Percentiles rank a stretch among this genome's conserved stretches.
phyloP scores from a whole-genome alignment of 2,888 invertebrate genomes.

The Pemphredon lugubris region DNA sequence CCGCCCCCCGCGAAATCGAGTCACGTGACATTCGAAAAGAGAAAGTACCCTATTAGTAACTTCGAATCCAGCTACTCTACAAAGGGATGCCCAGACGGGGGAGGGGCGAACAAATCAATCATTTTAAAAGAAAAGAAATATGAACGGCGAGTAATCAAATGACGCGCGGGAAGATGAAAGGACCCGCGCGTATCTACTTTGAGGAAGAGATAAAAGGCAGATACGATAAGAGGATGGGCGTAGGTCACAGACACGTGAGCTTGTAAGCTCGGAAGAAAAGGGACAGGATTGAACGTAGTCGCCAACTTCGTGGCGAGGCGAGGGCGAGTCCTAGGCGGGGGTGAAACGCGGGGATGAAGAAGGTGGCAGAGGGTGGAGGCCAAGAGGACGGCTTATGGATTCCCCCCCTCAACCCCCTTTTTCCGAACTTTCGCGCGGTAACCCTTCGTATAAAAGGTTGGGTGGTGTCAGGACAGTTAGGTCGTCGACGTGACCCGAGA shows the following conservation, averaged over 20 bases:
- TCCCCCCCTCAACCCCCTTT: conserved; percentile 42
- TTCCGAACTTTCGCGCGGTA: conserved; percentile 69
- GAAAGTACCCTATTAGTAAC: too few species aligned
- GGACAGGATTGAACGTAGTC: conserved; percentile 44
- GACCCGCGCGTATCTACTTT: conserved; percentile 27
- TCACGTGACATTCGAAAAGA: too few species aligned
- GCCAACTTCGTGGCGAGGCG: conserved; percentile 20
- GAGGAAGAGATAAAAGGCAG: conserved; percentile 27
- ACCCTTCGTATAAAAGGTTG: conserved; percentile 74
- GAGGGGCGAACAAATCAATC: too few species aligned
- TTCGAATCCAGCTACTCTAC: too few species aligned
- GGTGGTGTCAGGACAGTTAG: conserved; percentile 74
- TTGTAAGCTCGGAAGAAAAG: conserved; percentile 27
- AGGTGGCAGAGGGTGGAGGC: conserved; percentile 29
- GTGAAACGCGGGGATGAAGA: conserved; percentile 41
- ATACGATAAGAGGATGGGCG: conserved; percentile 48
- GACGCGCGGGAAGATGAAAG: conserved; percentile 45
- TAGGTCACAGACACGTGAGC: conserved; percentile 30
- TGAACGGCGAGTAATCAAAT: conserved; percentile 40
- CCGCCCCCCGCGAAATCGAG: too few species aligned
- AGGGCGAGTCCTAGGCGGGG: conserved; percentile 25
- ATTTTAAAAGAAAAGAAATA: background rate
- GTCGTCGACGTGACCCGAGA: conserved; percentile 75
- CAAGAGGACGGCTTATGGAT: conserved; percentile 63
- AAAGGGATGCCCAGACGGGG: too few species aligned